phyloP scores from a whole-genome alignment of 2,797 vertebrate genomes.

The Gymnoscopelus microlampas region DNA sequence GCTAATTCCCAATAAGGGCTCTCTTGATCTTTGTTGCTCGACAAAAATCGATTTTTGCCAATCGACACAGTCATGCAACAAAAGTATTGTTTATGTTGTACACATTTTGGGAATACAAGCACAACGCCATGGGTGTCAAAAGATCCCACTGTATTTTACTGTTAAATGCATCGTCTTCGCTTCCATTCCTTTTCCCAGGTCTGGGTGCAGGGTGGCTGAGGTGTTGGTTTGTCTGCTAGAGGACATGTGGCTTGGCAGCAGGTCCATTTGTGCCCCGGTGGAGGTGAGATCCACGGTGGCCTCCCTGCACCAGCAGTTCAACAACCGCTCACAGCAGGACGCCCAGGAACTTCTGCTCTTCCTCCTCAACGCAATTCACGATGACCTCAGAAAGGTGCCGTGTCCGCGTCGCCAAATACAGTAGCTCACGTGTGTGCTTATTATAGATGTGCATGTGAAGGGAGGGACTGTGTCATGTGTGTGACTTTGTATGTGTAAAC shows the following conservation, averaged over 20 bases:
- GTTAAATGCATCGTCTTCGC: not conserved
- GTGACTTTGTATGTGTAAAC: constrained; percentile 10
- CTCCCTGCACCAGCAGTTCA: constrained; percentile 80
- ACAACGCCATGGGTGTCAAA: too few relatives aligned
- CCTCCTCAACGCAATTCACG: constrained; percentile 84
- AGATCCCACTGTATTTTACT: not conserved
- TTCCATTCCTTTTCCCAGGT: constrained; percentile 1
- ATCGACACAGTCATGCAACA: too few relatives aligned
- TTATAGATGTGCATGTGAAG: not conserved
- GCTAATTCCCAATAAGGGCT: too few relatives aligned
- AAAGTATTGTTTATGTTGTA: too few relatives aligned
- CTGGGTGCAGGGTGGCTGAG: constrained; percentile 70
- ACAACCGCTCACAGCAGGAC: constrained; percentile 84
- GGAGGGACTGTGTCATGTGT: not conserved
- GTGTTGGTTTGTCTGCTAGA: constrained; percentile 83
- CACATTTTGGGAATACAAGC: too few relatives aligned
- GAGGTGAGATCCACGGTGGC: constrained; percentile 75
- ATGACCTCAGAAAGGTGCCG: constrained; percentile 84
- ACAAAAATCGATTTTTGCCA: too few relatives aligned
- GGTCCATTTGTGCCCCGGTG: constrained; percentile 75
- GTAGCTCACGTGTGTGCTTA: not conserved
- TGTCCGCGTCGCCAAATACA: not conserved
- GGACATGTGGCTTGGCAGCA: constrained; percentile 84
- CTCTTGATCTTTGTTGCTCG: too few relatives aligned
- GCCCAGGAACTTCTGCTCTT: constrained; percentile 89